These are phyloP conservation scores for Halcyon chelicuti DNA, from an alignment of 2,797 vertebrate species.

Conservation along the genomic window DNA sequence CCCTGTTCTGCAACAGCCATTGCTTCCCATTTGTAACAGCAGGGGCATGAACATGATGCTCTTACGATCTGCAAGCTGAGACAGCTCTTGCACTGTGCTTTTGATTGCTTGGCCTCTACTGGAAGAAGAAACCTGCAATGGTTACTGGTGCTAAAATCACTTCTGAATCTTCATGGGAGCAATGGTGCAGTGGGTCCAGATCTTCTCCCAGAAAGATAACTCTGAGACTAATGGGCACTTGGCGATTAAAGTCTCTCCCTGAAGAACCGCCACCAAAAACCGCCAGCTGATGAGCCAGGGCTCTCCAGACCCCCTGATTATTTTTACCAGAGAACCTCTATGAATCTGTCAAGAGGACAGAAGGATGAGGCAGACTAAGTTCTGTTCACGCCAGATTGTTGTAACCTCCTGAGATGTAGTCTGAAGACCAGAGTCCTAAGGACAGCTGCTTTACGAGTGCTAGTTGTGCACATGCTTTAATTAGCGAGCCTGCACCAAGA, in stretches of 20 bases:
- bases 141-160: not conserved
- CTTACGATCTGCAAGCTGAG: not conserved
- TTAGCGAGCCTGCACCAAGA: conserved; percentile 48
- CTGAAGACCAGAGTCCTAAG: conserved; percentile 46
- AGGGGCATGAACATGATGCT: not conserved
- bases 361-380: not conserved
- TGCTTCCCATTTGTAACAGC: not conserved
- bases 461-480: not conserved
- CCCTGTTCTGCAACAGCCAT: conserved; percentile 23
- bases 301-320: not conserved
- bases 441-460: not conserved
- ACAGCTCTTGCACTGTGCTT: not conserved
- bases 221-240: not conserved
- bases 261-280: not conserved
- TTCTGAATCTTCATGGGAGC: conserved; percentile 2
- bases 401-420: not conserved
- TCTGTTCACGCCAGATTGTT: not conserved
- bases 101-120: not conserved
- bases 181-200: conserved; percentile 30
- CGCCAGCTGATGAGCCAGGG: not conserved
- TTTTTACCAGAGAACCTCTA: not conserved
- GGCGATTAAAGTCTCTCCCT: not conserved
- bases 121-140: not conserved
- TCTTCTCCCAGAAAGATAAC: conserved; percentile 11
- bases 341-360: not conserved